phyloP scores from a whole-genome alignment of 2,888 invertebrate genomes.

The Thereva unica region DNA sequence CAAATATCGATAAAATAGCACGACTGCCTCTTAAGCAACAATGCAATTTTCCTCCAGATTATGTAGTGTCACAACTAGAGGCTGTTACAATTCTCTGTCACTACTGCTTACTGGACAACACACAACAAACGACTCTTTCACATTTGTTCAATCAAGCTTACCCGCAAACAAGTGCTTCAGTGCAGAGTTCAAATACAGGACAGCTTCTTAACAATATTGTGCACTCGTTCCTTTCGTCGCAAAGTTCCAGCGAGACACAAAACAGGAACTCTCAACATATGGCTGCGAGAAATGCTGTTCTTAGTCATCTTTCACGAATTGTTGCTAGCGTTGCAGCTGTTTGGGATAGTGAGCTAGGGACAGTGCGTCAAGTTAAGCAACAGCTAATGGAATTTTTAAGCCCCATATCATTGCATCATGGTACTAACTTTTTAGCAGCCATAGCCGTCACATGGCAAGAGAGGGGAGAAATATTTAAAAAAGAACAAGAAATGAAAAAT shows the following conservation, averaged over 20 bases:
- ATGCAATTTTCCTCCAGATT: slow-evolving; percentile 68
- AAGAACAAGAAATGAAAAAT: slow-evolving; percentile 57
- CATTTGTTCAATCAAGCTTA: slow-evolving; percentile 64
- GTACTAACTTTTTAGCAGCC: slow-evolving; percentile 78
- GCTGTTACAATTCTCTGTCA: slow-evolving; percentile 78
- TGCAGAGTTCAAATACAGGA: slow-evolving; percentile 65
- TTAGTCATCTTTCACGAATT: slow-evolving; percentile 79
- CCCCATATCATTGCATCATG: slow-evolving; percentile 82
- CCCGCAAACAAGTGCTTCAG: slow-evolving; percentile 61
- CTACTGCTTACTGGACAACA: slow-evolving; percentile 71
- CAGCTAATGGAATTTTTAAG: slow-evolving; percentile 81
- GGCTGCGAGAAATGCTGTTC: slow-evolving; percentile 71
- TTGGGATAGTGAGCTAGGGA: slow-evolving; percentile 74
- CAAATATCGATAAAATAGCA: slow-evolving; percentile 71
- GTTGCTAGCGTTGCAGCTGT: slow-evolving; percentile 77
- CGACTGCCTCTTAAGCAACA: slow-evolving; percentile 51
- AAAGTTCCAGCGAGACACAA: slow-evolving; percentile 50
- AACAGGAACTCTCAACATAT: slow-evolving; percentile 54
- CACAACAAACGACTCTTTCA: slow-evolving; percentile 63
- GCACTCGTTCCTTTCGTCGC: slow-evolving; percentile 75
- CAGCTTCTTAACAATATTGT: slow-evolving; percentile 81
- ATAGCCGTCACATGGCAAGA: slow-evolving; percentile 87
- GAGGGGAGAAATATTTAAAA: slow-evolving; percentile 60
- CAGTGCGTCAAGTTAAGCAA: slow-evolving; percentile 65
- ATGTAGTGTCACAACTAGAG: slow-evolving; percentile 76